A percentile compares a stretch with the other conserved stretches of the same genome.
Evolutionary conservation across 2,888 invertebrate genomes (phyloP).

Genomic region (Latheticus oryzae): DNA sequence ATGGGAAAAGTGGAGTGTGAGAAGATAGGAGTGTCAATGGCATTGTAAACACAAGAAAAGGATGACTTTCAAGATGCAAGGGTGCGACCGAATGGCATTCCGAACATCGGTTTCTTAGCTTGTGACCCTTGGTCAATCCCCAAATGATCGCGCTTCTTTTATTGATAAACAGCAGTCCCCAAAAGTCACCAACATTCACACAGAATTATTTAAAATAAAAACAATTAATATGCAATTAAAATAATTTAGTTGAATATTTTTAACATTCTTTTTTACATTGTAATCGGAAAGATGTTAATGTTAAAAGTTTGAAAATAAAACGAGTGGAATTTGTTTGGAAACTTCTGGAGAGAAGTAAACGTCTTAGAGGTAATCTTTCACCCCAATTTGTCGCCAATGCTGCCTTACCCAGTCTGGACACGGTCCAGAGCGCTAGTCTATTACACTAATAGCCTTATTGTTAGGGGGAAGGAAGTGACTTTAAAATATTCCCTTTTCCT

Average conservation of each 20-base stretch:
- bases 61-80: conserved; percentile 57
- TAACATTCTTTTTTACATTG: too few relatives aligned
- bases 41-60: conserved; percentile 58
- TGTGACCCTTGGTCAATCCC: conserved; percentile 61
- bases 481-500: conserved; percentile 60
- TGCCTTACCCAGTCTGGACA: conserved; percentile 65
- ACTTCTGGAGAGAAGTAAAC: conserved; percentile 54
- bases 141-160: conserved; percentile 56
- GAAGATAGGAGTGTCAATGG: conserved; percentile 57
- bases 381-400: conserved; percentile 66
- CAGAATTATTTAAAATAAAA: too few relatives aligned
- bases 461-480: conserved; percentile 60
- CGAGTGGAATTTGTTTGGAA: conserved; percentile 46
- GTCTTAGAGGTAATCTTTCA: conserved; percentile 63
- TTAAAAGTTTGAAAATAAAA: background rate
- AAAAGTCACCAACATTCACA: too few relatives aligned
- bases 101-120: conserved; percentile 60
- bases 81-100: conserved; percentile 57
- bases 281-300: too few relatives aligned
- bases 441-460: conserved; percentile 66
- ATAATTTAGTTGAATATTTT: too few relatives aligned
- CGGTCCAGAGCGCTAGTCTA: conserved; percentile 64
- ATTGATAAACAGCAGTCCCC: conserved; percentile 54
- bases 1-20: conserved; percentile 6
- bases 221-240: too few relatives aligned